Evolutionary conservation across 2,797 vertebrate genomes (phyloP).

Genomic region (Sphenopsis melanotis): DNA sequence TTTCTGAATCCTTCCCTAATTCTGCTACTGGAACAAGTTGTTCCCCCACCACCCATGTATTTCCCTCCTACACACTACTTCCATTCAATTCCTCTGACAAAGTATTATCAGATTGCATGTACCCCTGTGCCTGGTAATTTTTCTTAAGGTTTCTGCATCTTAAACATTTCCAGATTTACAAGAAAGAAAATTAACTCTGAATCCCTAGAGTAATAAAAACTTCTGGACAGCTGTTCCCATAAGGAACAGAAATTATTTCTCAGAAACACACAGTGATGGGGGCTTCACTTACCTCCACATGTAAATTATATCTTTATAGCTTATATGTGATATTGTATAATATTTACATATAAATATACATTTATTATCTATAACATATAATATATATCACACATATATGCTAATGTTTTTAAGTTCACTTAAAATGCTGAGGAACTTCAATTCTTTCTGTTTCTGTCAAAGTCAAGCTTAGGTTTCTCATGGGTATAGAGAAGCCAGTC

Average conservation of each 20-base stretch:
- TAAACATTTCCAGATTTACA: not conserved
- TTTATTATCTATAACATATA: not conserved
- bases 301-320: not conserved
- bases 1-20: constrained; percentile 18
- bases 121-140: not conserved
- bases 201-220: not conserved
- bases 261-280: not conserved
- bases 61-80: constrained; percentile 14
- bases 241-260: not conserved
- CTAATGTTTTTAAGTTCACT: not conserved
- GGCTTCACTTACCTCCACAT: not conserved
- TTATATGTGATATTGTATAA: not conserved
- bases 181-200: not conserved
- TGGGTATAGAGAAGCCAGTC: not conserved
- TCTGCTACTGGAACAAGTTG: constrained; percentile 22
- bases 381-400: not conserved
- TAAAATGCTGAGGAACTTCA: not conserved
- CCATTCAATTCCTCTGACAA: constrained; percentile 5
- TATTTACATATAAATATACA: not conserved
- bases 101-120: not conserved
- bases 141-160: not conserved
- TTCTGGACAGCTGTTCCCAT: not conserved
- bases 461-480: not conserved
- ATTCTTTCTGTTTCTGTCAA: not conserved
- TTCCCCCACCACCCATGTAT: constrained; percentile 11